phyloP scores from a whole-genome alignment of 1,140 invertebrate species.

The Drosophila grimshawi region DNA sequence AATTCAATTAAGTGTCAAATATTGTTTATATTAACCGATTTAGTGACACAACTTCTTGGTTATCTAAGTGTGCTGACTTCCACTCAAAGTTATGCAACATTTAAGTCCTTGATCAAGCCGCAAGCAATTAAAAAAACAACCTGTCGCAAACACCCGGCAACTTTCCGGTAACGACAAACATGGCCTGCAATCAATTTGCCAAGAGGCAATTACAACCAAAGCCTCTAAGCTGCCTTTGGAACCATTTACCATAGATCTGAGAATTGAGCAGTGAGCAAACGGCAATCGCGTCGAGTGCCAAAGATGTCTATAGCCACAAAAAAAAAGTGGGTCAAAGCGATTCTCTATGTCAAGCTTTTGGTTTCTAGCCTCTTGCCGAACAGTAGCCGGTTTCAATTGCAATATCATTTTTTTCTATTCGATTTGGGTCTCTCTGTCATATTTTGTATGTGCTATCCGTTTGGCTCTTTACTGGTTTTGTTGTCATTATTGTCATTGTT shows the following conservation, averaged over 20 bases:
- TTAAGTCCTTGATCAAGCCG: slow-evolving; percentile 21
- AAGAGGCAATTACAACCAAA: slow-evolving; percentile 29
- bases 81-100: slow-evolving; percentile 27
- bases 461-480: slow-evolving; percentile 26
- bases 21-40: neutral
- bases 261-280: neutral
- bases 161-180: slow-evolving; percentile 54
- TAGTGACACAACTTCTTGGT: neutral
- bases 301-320: slow-evolving; percentile 60
- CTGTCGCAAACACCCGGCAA: slow-evolving; percentile 18
- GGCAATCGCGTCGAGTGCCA: slow-evolving; percentile 1
- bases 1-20: neutral
- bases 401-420: slow-evolving; percentile 23
- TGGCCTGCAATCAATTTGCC: slow-evolving; percentile 28
- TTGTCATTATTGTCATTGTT: neutral
- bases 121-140: slow-evolving; percentile 42
- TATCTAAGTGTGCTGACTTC: slow-evolving; percentile 4
- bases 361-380: slow-evolving; percentile 32
- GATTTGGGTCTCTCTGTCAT: slow-evolving; percentile 14
- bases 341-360: slow-evolving; percentile 58
- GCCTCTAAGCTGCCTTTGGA: slow-evolving; percentile 16
- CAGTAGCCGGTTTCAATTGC: slow-evolving; percentile 51
- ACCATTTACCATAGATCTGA: slow-evolving; percentile 33
- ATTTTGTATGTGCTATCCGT: neutral
- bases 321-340: slow-evolving; percentile 63